These are phyloP conservation scores for Neria commutata DNA, from an alignment of 2,888 invertebrate genomes.

Conservation along the genomic window DNA sequence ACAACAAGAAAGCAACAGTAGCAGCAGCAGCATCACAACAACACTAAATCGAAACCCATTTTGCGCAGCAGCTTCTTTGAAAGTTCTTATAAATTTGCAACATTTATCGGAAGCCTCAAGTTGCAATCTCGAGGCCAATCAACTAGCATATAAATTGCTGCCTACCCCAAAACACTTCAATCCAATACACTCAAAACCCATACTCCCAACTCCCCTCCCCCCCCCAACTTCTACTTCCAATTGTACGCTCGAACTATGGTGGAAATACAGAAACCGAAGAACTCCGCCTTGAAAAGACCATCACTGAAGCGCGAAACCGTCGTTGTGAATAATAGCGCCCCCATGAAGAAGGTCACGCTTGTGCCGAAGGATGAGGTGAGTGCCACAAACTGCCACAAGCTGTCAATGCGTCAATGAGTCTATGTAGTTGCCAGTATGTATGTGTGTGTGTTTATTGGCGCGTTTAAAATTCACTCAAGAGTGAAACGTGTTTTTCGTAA, in stretches of 20 bases:
- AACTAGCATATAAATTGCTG: too few relatives aligned
- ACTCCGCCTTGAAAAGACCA: slow-evolving; percentile 56
- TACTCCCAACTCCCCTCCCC: not conserved
- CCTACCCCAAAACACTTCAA: too few relatives aligned
- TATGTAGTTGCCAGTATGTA: too few relatives aligned
- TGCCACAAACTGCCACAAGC: slow-evolving; percentile 15
- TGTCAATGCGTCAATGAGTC: too few relatives aligned
- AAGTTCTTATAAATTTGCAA: too few relatives aligned
- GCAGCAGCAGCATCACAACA: not conserved
- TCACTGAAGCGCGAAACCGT: slow-evolving; percentile 61
- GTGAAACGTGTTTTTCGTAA: not conserved
- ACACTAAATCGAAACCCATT: too few relatives aligned
- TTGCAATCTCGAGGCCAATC: too few relatives aligned
- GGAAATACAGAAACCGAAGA: slow-evolving; percentile 60
- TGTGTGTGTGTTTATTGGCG: not conserved
- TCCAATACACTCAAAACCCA: too few relatives aligned
- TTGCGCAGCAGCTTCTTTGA: too few relatives aligned
- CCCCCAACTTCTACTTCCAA: not conserved
- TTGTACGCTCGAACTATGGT: slow-evolving; percentile 49
- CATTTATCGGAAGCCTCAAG: too few relatives aligned
- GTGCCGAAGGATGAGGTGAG: slow-evolving; percentile 62
- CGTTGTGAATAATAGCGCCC: slow-evolving; percentile 58
- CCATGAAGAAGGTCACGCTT: slow-evolving; percentile 61
- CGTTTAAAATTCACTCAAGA: not conserved
- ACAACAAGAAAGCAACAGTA: not conserved